Evolutionary conservation across 2,113 vertebrate genomes (phyloP).

Genomic region (Urocolius indicus): DNA sequence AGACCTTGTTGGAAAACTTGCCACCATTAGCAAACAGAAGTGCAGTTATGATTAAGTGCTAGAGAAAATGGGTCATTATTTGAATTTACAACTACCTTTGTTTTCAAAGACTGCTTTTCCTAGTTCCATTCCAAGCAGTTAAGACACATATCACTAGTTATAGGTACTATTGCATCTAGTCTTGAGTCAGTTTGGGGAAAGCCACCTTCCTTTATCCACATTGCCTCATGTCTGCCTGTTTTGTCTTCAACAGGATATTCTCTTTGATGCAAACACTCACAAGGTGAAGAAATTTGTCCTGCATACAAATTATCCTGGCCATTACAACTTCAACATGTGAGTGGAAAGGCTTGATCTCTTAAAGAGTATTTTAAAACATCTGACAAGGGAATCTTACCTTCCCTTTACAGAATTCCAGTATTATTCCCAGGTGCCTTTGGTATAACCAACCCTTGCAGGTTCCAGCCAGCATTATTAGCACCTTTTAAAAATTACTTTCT

Average conservation of each 20-base stretch:
- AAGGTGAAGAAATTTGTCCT: slow-evolving; percentile 99
- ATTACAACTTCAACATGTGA: slow-evolving; percentile 99
- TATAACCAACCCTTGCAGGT: not conserved
- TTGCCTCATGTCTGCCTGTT: not conserved
- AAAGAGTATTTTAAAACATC: not conserved
- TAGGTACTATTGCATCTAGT: not conserved
- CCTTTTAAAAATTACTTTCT: not conserved
- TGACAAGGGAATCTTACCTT: not conserved
- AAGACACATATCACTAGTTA: not conserved
- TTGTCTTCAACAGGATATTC: slow-evolving; percentile 86
- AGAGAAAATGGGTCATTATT: not conserved
- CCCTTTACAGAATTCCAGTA: not conserved
- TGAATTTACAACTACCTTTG: not conserved
- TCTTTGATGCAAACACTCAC: slow-evolving; percentile 97
- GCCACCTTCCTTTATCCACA: not conserved
- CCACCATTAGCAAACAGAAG: not conserved
- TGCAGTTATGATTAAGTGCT: not conserved
- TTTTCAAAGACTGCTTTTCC: not conserved
- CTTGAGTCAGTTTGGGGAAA: not conserved
- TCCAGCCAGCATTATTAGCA: not conserved
- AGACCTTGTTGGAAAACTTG: not conserved
- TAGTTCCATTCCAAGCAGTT: not conserved
- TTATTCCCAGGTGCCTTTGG: not conserved
- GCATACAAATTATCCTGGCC: slow-evolving; percentile 97
- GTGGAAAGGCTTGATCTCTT: slow-evolving; percentile 33